Evolutionary conservation across 2,888 invertebrate species (phyloP).

Genomic region (Plagodis pulveraria): DNA sequence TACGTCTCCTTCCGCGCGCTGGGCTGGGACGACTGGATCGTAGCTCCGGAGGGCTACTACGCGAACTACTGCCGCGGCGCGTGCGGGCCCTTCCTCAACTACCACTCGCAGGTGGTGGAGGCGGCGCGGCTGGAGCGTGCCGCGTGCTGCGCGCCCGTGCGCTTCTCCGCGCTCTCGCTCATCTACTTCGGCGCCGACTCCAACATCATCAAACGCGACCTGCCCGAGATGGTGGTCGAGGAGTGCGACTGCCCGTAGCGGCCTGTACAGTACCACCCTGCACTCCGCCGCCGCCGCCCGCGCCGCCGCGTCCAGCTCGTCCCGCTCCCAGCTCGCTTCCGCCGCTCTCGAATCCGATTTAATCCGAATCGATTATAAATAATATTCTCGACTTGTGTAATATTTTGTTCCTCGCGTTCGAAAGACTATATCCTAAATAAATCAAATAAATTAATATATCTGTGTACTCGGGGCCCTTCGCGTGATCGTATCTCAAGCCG

Average conservation of each 20-base stretch:
- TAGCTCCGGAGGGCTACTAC: constrained; percentile 95
- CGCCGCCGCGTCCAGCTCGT: constrained; percentile 47
- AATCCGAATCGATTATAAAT: constrained; percentile 82
- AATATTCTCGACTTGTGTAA: constrained; percentile 84
- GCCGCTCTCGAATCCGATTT: constrained; percentile 80
- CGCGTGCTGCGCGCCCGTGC: constrained; percentile 96
- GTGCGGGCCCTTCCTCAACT: constrained; percentile 93
- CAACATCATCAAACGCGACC: constrained; percentile 96
- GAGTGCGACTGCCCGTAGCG: constrained; percentile 96
- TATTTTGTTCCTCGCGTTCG: constrained; percentile 85
- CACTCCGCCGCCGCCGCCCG: constrained; percentile 48
- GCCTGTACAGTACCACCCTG: constrained; percentile 58
- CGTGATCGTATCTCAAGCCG: constrained; percentile 45
- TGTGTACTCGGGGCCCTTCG: constrained; percentile 55
- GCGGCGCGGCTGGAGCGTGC: constrained; percentile 95
- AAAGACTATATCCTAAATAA: constrained; percentile 84
- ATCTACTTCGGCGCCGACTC: constrained; percentile 96
- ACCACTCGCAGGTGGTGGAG: constrained; percentile 96
- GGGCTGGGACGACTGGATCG: constrained; percentile 98
- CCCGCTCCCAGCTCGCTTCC: constrained; percentile 69
- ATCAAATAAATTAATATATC: constrained; percentile 54
- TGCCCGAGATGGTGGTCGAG: constrained; percentile 98
- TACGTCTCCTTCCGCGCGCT: constrained; percentile 96
- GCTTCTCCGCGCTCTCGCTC: constrained; percentile 96
- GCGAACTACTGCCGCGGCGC: constrained; percentile 97